Conservation (phyloP, 2,797 vertebrate genomes). For the Macroramphosus scolopax region DNA sequence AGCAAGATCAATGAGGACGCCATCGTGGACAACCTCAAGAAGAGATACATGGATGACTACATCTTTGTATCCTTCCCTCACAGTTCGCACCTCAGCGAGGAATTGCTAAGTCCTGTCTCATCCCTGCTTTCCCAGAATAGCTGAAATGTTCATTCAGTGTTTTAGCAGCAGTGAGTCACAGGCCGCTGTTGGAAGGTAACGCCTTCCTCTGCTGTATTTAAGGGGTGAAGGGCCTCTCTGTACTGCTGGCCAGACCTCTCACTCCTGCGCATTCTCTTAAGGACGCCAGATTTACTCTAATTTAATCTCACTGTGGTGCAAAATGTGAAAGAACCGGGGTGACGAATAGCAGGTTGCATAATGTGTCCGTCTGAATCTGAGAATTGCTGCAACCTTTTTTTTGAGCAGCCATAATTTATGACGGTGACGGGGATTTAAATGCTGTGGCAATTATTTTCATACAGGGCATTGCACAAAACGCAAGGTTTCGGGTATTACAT, state of each 20-base stretch:
- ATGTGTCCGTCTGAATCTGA: neutral
- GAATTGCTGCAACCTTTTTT: constrained; percentile 4
- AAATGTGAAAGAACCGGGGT: constrained; percentile 24
- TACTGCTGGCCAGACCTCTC: constrained; percentile 25
- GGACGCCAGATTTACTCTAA: constrained; percentile 24
- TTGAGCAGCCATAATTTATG: constrained; percentile 13
- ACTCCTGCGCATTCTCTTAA: constrained; percentile 15
- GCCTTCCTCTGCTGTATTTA: constrained; percentile 25
- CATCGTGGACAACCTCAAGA: constrained; percentile 98
- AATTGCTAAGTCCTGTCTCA: constrained; percentile 40
- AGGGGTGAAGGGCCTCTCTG: constrained; percentile 41
- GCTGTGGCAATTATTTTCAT: constrained; percentile 26
- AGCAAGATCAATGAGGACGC: constrained; percentile 94
- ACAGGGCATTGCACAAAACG: constrained; percentile 21
- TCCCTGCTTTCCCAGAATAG: constrained; percentile 60
- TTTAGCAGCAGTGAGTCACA: constrained; percentile 57
- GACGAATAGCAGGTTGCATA: constrained; percentile 6
- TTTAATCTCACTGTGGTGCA: constrained; percentile 38
- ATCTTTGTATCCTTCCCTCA: constrained; percentile 94
- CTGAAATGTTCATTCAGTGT: constrained; percentile 48
- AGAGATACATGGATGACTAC: constrained; percentile 98
- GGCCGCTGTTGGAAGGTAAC: constrained; percentile 43
- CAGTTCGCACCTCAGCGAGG: constrained; percentile 41
- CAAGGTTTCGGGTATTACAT: constrained; percentile 27
- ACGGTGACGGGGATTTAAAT: constrained; percentile 5